These are phyloP conservation scores for Aptenodytes forsteri DNA, from an alignment of 2,113 vertebrate species.

Conservation along the genomic window DNA sequence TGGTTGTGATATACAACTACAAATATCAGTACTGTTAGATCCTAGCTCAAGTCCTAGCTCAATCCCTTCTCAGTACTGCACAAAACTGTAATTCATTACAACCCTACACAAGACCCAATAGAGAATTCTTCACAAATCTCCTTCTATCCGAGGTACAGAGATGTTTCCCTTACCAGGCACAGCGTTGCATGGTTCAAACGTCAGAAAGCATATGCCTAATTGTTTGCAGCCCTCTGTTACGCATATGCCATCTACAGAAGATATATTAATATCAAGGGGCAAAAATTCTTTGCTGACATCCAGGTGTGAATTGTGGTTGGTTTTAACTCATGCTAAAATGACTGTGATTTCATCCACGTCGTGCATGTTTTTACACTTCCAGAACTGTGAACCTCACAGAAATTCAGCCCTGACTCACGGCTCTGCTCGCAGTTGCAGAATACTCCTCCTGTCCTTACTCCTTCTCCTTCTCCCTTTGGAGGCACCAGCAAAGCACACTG, in stretches of 20 bases:
- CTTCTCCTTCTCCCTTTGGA: not conserved
- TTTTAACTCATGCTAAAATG: not conserved
- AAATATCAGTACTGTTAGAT: not conserved
- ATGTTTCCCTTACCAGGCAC: not conserved
- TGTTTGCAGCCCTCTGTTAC: not conserved
- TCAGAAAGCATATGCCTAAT: not conserved
- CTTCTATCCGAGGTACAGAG: not conserved
- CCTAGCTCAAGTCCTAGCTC: not conserved
- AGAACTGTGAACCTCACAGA: not conserved
- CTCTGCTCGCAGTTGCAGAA: rapidly evolving
- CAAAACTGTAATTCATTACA: not conserved
- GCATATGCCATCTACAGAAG: not conserved
- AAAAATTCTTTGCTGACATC: not conserved
- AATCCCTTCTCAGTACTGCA: not conserved
- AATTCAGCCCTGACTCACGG: not conserved
- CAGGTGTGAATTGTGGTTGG: not conserved
- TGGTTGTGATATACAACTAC: not conserved
- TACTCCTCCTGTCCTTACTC: not conserved
- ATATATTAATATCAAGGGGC: not conserved
- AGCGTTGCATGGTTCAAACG: not conserved
- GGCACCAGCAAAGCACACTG: not conserved
- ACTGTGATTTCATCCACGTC: not conserved
- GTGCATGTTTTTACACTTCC: not conserved
- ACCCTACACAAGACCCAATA: not conserved
- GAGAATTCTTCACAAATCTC: not conserved